Evolutionary conservation across 2,113 vertebrate genomes (phyloP).

Genomic region (Acanthochromis polyacanthus): DNA sequence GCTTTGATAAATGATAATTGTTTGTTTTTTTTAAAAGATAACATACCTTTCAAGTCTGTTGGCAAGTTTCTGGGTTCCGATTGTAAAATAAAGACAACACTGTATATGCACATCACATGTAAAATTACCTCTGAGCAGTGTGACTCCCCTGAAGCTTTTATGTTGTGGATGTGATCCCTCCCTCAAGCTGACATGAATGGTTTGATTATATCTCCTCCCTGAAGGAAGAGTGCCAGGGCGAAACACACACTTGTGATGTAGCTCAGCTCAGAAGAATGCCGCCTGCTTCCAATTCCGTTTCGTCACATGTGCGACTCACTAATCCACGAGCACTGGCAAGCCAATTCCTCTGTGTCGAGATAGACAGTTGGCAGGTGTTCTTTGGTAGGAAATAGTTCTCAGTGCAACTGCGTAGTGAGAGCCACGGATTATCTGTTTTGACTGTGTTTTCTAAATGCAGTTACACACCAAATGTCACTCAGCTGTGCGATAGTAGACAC

Average conservation of each 20-base stretch:
- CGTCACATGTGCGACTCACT: conserved; percentile 14
- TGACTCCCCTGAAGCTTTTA: background rate
- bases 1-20: too few relatives aligned
- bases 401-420: background rate
- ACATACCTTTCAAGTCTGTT: too few relatives aligned
- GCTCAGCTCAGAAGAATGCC: conserved; percentile 28
- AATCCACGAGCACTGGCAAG: background rate
- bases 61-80: too few relatives aligned
- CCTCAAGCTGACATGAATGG: conserved; percentile 27
- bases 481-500: too few relatives aligned
- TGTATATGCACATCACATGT: background rate
- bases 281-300: conserved; percentile 22
- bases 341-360: background rate
- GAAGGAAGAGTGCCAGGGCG: conserved; percentile 15
- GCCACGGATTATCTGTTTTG: too few relatives aligned
- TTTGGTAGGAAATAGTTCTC: background rate
- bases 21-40: too few relatives aligned
- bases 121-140: background rate
- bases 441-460: too few relatives aligned
- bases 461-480: too few relatives aligned
- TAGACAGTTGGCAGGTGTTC: background rate
- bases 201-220: conserved; percentile 37
- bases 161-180: conserved; percentile 5
- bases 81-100: background rate
- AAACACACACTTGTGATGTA: conserved; percentile 12